Percentiles rank a stretch among this genome's conserved stretches.
Conservation (phyloP, 1,140 invertebrate species). For the Popillia japonica region DNA sequence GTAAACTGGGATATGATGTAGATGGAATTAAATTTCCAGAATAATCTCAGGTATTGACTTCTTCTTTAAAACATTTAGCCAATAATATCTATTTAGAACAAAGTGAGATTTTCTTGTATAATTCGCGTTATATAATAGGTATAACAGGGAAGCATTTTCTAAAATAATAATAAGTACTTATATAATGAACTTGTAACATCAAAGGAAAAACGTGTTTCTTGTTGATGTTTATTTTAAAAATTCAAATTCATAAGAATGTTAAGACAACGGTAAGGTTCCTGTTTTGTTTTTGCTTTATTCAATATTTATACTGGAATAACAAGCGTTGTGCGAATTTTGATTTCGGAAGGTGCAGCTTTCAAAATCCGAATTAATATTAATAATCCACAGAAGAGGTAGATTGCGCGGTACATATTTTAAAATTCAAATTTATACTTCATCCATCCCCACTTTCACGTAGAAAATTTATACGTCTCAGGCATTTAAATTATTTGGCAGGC, state of each 20-base stretch:
- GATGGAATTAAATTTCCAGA: too few species aligned
- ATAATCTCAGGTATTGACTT: too few species aligned
- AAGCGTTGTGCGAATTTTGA: background rate
- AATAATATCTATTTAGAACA: too few species aligned
- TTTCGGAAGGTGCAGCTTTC: background rate
- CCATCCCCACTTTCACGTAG: background rate
- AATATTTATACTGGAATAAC: background rate
- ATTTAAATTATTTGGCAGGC: slow-evolving; percentile 12
- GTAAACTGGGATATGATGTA: too few species aligned
- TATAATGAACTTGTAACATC: too few species aligned
- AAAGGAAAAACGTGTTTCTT: too few species aligned
- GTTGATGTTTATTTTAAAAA: background rate
- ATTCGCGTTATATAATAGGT: too few species aligned
- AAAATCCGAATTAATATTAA: slow-evolving; percentile 9
- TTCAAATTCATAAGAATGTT: background rate
- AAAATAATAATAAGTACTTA: too few species aligned
- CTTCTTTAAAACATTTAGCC: too few species aligned
- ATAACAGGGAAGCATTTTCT: too few species aligned
- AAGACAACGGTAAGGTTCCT: background rate
- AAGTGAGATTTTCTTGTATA: too few species aligned
- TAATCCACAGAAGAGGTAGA: background rate
- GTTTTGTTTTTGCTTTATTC: background rate
- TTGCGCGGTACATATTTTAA: background rate
- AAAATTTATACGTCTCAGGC: background rate
- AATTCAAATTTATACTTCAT: slow-evolving; percentile 15